phyloP scores from a whole-genome alignment of 2,888 invertebrate species.

The Xanthia icteritia region DNA sequence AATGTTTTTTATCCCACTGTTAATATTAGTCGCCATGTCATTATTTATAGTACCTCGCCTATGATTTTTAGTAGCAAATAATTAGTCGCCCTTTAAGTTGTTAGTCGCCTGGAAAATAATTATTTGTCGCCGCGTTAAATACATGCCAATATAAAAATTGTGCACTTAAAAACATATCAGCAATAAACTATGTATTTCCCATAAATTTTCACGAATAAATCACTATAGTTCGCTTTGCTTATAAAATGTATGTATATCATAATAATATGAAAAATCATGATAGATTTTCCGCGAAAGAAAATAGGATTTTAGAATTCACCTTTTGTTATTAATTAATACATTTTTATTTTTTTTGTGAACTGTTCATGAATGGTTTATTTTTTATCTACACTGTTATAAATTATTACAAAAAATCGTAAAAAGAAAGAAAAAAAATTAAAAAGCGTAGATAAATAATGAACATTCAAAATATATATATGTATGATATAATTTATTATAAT shows the following conservation, averaged over 20 bases:
- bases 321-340: not conserved
- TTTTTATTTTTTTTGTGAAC: constrained; percentile 10
- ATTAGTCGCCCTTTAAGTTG: no score
- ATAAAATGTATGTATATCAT: constrained; percentile 51
- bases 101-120: no score
- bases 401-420: not conserved
- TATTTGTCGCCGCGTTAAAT: no score
- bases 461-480: constrained; percentile 19
- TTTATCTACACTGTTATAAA: constrained; percentile 39
- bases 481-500: not conserved
- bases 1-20: no score
- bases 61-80: no score
- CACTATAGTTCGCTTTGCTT: constrained; percentile 62
- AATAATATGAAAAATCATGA: constrained; percentile 19
- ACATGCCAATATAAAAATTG: no score
- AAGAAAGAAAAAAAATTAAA: not conserved
- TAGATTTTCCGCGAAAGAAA: constrained; percentile 14
- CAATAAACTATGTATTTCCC: not conserved
- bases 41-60: no score
- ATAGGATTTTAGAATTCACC: constrained; percentile 18
- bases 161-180: not conserved
- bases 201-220: constrained; percentile 33
- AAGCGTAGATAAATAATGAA: constrained; percentile 43
- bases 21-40: no score
- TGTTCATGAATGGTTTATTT: constrained; percentile 20